These are phyloP conservation scores for Elmis aenea DNA, from an alignment of 2,888 invertebrate genomes.

Conservation along the genomic window DNA sequence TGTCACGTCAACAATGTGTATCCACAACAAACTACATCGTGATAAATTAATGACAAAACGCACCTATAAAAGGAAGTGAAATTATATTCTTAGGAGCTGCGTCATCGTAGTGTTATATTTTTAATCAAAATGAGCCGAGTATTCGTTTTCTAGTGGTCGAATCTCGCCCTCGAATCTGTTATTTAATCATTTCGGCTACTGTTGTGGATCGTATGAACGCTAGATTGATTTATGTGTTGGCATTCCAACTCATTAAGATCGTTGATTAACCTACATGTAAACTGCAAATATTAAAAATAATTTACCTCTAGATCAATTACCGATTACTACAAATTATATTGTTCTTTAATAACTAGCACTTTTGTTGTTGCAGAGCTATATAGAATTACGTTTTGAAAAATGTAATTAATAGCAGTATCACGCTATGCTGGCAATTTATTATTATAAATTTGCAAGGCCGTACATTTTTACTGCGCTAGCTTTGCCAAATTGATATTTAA, in stretches of 20 bases:
- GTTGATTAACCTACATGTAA: constrained; percentile 24
- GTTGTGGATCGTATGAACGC: constrained; percentile 31
- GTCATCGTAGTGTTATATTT: constrained; percentile 30
- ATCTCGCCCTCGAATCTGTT: constrained; percentile 34
- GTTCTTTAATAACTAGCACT: too few species aligned
- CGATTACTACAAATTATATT: too few species aligned
- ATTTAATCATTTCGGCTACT: constrained; percentile 32
- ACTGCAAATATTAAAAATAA: background rate
- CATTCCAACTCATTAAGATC: constrained; percentile 37
- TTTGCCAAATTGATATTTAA: too few species aligned
- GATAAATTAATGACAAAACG: constrained; percentile 42
- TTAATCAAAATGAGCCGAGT: constrained; percentile 24
- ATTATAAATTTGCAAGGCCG: too few species aligned
- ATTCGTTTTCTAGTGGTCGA: constrained; percentile 27
- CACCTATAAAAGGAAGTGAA: constrained; percentile 40
- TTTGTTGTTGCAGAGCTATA: too few species aligned
- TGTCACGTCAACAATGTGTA: constrained; percentile 36
- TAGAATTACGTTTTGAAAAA: too few species aligned
- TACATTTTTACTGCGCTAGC: too few species aligned
- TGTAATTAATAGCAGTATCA: too few species aligned
- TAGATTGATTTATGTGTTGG: constrained; percentile 36
- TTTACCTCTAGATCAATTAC: too few species aligned
- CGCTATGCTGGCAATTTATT: too few species aligned
- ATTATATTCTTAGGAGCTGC: constrained; percentile 34
- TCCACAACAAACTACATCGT: constrained; percentile 37